A percentile compares a stretch with the other conserved stretches of the same genome.
Evolutionary conservation across 2,797 vertebrate species (phyloP).

Genomic region (Ptychobarbus kaznakovi): DNA sequence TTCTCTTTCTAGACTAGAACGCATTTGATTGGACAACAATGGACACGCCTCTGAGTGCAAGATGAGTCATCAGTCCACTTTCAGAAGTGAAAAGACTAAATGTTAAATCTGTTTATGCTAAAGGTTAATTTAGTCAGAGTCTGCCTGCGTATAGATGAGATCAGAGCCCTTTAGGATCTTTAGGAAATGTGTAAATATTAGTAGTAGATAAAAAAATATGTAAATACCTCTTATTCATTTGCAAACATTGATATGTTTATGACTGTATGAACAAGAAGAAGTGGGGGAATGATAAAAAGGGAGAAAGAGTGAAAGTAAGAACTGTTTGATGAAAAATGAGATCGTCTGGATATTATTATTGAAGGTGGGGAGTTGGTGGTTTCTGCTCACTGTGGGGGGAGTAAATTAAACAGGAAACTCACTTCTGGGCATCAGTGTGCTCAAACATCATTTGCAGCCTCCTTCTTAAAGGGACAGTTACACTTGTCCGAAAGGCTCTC

Average conservation of each 20-base stretch:
- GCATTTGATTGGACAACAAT: not conserved
- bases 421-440: constrained; percentile 65
- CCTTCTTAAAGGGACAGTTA: constrained; percentile 72
- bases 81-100: not conserved
- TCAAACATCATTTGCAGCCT: constrained; percentile 47
- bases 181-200: not conserved
- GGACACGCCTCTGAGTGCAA: not conserved
- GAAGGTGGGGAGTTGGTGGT: constrained; percentile 77
- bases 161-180: not conserved
- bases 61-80: not conserved
- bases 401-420: constrained; percentile 64
- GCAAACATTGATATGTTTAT: not conserved
- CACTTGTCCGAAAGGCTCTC: constrained; percentile 43
- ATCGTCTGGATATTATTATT: constrained; percentile 70
- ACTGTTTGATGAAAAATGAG: constrained; percentile 27
- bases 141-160: not conserved
- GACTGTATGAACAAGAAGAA: not conserved
- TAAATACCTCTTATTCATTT: not conserved
- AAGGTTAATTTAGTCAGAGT: not conserved
- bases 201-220: not conserved
- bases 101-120: not conserved
- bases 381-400: constrained; percentile 71
- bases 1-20: not conserved
- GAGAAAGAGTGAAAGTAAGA: constrained; percentile 13
- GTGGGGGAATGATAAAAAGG: constrained; percentile 29